These are phyloP conservation scores for Dermatemys mawii DNA, from an alignment of 2,113 vertebrate genomes.

Conservation along the genomic window DNA sequence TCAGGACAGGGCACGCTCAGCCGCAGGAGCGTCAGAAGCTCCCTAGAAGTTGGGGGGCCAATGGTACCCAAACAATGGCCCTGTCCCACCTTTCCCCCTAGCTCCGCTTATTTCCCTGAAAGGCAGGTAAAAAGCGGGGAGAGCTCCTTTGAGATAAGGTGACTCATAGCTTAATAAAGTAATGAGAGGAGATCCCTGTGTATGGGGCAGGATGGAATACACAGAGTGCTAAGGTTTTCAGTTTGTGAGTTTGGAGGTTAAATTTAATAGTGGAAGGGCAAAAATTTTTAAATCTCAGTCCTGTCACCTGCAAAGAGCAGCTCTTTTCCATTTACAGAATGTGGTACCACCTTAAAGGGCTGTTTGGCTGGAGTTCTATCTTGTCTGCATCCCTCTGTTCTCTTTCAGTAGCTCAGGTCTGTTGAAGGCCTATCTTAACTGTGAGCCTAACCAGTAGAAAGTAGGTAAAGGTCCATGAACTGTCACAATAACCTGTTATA, in stretches of 20 bases:
- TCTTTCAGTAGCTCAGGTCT: not conserved
- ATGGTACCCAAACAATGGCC: too few relatives aligned
- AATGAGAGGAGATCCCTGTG: not conserved
- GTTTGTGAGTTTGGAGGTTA: not conserved
- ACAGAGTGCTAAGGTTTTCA: not conserved
- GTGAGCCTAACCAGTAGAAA: not conserved
- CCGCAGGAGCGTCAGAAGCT: too few relatives aligned
- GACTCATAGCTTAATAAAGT: not conserved
- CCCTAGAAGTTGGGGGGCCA: too few relatives aligned
- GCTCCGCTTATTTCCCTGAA: too few relatives aligned
- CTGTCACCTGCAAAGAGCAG: not conserved
- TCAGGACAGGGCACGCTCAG: not conserved
- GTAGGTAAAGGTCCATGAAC: not conserved
- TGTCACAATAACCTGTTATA: not conserved
- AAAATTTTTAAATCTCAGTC: not conserved
- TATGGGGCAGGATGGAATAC: not conserved
- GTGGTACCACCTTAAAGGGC: not conserved
- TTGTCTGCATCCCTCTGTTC: not conserved
- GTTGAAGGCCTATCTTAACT: not conserved
- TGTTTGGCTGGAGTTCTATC: accelerated
- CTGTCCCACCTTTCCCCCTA: too few relatives aligned
- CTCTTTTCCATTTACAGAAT: not conserved
- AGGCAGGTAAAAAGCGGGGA: too few relatives aligned
- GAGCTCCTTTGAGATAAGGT: not conserved
- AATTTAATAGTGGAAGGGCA: not conserved